Conservation (phyloP, 2,888 invertebrate genomes). For the Noctua pronuba region DNA sequence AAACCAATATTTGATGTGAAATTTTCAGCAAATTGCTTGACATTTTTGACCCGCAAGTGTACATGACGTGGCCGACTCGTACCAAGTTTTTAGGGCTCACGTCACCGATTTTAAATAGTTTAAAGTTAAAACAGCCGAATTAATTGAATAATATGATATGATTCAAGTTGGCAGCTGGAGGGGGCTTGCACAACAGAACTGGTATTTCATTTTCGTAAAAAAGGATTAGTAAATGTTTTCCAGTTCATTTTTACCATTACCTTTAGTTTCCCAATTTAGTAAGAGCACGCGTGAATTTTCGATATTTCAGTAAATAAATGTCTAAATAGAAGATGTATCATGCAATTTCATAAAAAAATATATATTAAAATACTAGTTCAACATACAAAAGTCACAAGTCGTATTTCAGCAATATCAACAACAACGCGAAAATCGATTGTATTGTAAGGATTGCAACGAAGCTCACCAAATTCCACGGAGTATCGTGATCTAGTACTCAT, state of each 20-base stretch:
- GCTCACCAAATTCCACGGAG: background rate
- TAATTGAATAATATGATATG: background rate
- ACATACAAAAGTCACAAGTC: constrained; percentile 54
- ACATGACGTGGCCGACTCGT: constrained; percentile 14
- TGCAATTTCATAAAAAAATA: constrained; percentile 44
- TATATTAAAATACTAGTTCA: constrained; percentile 24
- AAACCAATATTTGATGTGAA: background rate
- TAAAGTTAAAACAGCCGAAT: background rate
- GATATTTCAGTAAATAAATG: constrained; percentile 7
- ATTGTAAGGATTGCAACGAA: background rate
- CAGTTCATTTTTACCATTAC: constrained; percentile 4
- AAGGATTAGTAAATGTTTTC: background rate
- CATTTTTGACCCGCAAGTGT: constrained; percentile 24
- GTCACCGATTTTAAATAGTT: background rate
- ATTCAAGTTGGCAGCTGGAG: constrained; percentile 1
- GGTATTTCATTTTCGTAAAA: background rate
- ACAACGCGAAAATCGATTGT: background rate
- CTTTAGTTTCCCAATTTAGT: background rate
- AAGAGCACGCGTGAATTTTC: background rate
- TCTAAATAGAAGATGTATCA: constrained; percentile 46
- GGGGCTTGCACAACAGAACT: background rate
- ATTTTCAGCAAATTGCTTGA: background rate
- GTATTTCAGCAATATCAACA: background rate
- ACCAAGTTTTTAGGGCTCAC: constrained; percentile 15
- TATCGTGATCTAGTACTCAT: background rate